Base-by-base conservation (phyloP, 2,888 invertebrate species). In the Agrypnus murinus region DNA sequence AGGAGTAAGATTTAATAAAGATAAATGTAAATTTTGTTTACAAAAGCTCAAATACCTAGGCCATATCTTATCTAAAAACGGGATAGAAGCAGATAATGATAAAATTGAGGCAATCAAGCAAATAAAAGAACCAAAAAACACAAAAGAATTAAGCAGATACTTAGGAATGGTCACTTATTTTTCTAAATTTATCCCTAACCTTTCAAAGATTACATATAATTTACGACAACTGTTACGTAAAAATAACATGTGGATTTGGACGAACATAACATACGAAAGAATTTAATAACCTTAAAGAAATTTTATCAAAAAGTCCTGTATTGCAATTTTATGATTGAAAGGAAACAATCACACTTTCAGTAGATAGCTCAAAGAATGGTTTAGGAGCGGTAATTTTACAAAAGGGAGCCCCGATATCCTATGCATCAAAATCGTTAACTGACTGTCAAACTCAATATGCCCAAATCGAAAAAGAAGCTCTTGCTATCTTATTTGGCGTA, bases 351-450 rank as follows among this genome's bases (percentile, higher is more conserved):
- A 36, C 36, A 2, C n/a, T 36, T 10, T 36, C 36, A 36, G 36
- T 36, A 36, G 36, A 45, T 14, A n/a, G n/a, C n/a, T n/a, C n/a
- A n/a, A n/a, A n/a, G n/a, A n/a, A n/a, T n/a, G n/a, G n/a, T n/a
- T n/a, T 43, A 12, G 43, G 43, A 8, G 43, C 43, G 4, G 43
- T 43, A 3, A 43, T 82, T 7, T 9, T 82, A 4, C 81, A 83
- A 64, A 63, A 77, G 6, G 75, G 71, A 4, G 62, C 64, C 12
- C 81, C 80, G 12, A 75, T 81, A 10, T 76, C 76, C 5, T 82
- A 76, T 73, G 79, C 80, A 2, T 81, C 79, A 2, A 63, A 46
- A 15, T n/a, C 14, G 1, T 48, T 48, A 19, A 48, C 48, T 2
- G 19, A 48, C 2, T 5, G 19, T 2, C 48, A 48, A 48, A 19